A percentile compares a stretch with the other conserved stretches of the same genome.
These are phyloP conservation scores for Spea bombifrons DNA, from an alignment of 2,113 vertebrate genomes.

Conservation along the genomic window DNA sequence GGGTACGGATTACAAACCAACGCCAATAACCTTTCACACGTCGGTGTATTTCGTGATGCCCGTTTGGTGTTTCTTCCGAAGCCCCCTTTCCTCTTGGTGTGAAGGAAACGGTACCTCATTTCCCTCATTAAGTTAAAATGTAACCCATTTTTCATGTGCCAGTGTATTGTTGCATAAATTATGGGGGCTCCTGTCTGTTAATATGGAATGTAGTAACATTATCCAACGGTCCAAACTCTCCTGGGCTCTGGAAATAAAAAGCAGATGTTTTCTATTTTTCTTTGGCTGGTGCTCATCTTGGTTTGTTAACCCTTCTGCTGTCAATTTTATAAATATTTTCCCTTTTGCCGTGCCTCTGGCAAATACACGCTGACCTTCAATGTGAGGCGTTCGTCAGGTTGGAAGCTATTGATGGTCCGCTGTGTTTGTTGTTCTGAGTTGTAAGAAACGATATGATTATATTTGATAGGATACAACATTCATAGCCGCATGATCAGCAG, in stretches of 20 bases:
- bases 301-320: conserved; percentile 55
- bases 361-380: too few species aligned
- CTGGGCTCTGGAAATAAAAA: conserved; percentile 67
- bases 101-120: conserved; percentile 63
- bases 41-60: conserved; percentile 51
- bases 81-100: conserved; percentile 53
- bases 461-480: too few species aligned
- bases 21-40: conserved; percentile 52
- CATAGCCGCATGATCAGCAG: too few species aligned
- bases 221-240: conserved; percentile 56
- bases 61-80: conserved; percentile 66
- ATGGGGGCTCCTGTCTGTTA: conserved; percentile 65
- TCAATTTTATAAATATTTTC: too few species aligned
- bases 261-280: conserved; percentile 66
- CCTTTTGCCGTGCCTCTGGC: too few species aligned
- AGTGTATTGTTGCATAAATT: conserved; percentile 68
- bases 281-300: conserved; percentile 52
- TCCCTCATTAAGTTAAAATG: conserved; percentile 73
- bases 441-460: too few species aligned
- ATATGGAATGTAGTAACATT: conserved; percentile 64
- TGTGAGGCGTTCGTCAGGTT: too few species aligned
- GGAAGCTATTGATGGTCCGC: too few species aligned
- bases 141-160: conserved; percentile 60
- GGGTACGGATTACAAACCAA: conserved; percentile 45
- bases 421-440: too few species aligned